phyloP scores from a whole-genome alignment of 2,113 vertebrate species.

The Nematolebias whitei region DNA sequence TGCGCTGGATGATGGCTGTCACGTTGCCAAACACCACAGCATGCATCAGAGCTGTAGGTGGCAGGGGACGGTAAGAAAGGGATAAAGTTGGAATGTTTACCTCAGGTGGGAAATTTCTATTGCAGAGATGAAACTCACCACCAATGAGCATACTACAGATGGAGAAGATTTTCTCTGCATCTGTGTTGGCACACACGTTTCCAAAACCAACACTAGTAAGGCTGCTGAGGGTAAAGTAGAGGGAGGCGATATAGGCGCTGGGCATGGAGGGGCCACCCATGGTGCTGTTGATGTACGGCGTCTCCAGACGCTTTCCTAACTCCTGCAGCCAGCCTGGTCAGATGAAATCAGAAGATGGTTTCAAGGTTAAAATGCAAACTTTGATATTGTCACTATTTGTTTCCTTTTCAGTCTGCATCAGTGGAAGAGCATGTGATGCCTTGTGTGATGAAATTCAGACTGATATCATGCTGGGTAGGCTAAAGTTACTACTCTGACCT shows the following conservation, averaged over 20 bases:
- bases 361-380: not conserved
- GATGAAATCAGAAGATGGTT: not conserved
- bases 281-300: constrained; percentile 89
- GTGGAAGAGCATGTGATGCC: not conserved
- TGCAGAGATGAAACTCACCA: constrained; percentile 77
- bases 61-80: not conserved
- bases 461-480: constrained; percentile 30
- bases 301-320: constrained; percentile 91
- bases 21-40: constrained; percentile 97
- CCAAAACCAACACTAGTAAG: constrained; percentile 97
- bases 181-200: constrained; percentile 95
- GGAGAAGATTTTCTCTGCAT: constrained; percentile 96
- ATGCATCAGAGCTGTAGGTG: constrained; percentile 90
- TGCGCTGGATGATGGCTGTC: constrained; percentile 98
- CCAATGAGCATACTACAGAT: constrained; percentile 98
- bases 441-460: constrained; percentile 12
- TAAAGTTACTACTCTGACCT: constrained; percentile 25
- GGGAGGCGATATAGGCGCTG: constrained; percentile 93
- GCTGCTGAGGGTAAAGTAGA: constrained; percentile 98
- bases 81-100: not conserved
- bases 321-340: constrained; percentile 92
- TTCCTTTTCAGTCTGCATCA: not conserved
- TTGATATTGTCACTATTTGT: not conserved
- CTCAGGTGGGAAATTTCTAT: not conserved
- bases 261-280: constrained; percentile 88